Evolutionary conservation across 2,113 vertebrate species (phyloP).

Genomic region (Phylloscopus trochiloides): DNA sequence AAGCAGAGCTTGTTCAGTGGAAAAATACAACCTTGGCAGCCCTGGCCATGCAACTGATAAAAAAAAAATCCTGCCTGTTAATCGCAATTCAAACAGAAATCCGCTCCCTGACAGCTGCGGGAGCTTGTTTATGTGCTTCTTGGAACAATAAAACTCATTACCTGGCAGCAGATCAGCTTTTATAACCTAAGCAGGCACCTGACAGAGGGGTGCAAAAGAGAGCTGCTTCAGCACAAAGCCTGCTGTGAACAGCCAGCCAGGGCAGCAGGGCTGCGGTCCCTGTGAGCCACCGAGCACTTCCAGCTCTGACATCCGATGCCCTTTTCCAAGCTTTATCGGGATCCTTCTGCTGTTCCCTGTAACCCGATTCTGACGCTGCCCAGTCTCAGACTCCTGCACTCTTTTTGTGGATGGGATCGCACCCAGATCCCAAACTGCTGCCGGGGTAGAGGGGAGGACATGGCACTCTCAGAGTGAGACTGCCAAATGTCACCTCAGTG

Average conservation of each 20-base stretch:
- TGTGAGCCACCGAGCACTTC: background rate
- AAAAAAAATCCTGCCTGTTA: constrained; percentile 29
- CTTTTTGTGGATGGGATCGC: rapidly evolving
- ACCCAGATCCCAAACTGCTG: background rate
- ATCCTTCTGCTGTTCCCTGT: background rate
- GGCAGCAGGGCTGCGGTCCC: background rate
- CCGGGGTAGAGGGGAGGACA: background rate
- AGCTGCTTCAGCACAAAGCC: constrained; percentile 45
- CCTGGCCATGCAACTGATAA: background rate
- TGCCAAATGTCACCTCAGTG: background rate
- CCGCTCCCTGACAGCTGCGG: background rate
- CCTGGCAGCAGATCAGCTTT: constrained; percentile 58
- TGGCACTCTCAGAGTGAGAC: background rate
- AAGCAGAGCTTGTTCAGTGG: constrained; percentile 48
- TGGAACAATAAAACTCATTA: constrained; percentile 68
- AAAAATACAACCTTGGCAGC: constrained; percentile 74
- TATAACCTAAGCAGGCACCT: constrained; percentile 48
- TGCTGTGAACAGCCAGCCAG: background rate
- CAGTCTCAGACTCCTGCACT: background rate
- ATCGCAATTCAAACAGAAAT: constrained; percentile 65
- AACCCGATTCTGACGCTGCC: background rate
- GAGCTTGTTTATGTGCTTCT: constrained; percentile 56
- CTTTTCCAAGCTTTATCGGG: background rate
- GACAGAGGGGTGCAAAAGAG: constrained; percentile 15
- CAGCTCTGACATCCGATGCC: background rate